Base-by-base conservation (phyloP, 2,797 vertebrate species). In the Todus mexicanus region DNA sequence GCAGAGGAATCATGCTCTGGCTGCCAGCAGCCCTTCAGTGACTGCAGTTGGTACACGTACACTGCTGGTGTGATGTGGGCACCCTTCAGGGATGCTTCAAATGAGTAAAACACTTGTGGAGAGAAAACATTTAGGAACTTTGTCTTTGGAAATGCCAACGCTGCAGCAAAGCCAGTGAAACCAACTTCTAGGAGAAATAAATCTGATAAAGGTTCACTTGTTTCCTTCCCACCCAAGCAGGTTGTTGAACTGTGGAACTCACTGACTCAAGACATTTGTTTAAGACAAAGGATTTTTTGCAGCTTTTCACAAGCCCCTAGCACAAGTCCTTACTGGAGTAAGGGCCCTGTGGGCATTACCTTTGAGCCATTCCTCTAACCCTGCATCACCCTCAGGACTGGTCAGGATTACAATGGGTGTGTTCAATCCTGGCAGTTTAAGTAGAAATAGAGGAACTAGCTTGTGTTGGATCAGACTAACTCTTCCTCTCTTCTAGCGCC, bases 31-130 rank as follows among this genome's bases (percentile, higher is more conserved):
- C 47, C 27, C 40, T 54, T 37, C 42, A 53, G 64, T 1, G 0
- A 6, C 54, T 15, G 64, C 81, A 29, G 20, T 2, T 20, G 26
- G 57, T 16, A 13, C 5, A 4, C 0, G 1, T 20, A 31, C 23
- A 3, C 29, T 37, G 19, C 37, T 43, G 72, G 72, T 2, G 1
- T 19, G 18, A 15, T 26, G 59, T 7, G 6, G 38, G 20, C 54
- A 47, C 9, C 7, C 15, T 72, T 47, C 50, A 20, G 43, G 48
- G 51, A 3, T 70, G 43, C 15, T 74, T 72, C 42, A n/a, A 77
- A 59, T 0, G 1, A 11, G 12, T 10, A 16, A 45, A 87, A 54
- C 19, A 31, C 54, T 42, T n/a, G 2, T 3, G 50, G 60, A 35
- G 50, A 51, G 26, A 84, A 57, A 74, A 21, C 1, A 6, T n/a